These are phyloP conservation scores for Barnardius zonarius DNA, from an alignment of 2,113 vertebrate species.

Conservation along the genomic window DNA sequence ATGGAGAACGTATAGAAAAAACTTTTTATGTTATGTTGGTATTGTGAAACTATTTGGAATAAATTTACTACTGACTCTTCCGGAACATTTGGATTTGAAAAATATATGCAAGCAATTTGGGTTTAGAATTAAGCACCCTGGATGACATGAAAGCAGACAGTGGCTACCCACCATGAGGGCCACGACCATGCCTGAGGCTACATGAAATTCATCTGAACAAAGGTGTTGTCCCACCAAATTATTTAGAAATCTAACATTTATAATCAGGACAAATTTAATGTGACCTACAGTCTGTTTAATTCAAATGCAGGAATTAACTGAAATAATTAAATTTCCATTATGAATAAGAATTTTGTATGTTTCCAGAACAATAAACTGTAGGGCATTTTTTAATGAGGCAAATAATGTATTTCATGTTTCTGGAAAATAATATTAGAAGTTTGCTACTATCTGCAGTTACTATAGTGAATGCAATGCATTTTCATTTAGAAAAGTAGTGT, in stretches of 20 bases:
- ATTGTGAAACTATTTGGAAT: not conserved
- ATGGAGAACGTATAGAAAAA: not conserved
- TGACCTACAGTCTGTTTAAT: not conserved
- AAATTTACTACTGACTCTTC: not conserved
- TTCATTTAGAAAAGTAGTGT: not conserved
- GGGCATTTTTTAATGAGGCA: not conserved
- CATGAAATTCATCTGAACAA: not conserved
- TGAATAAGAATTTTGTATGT: not conserved
- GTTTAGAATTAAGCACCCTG: not conserved
- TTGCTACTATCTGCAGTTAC: not conserved
- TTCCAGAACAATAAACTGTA: not conserved
- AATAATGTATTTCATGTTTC: not conserved
- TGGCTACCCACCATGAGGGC: not conserved
- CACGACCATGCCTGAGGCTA: not conserved
- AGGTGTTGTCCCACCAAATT: not conserved
- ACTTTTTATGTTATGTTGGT: not conserved
- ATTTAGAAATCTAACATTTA: not conserved
- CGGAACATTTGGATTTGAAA: not conserved
- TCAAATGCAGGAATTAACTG: not conserved
- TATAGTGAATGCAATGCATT: not conserved
- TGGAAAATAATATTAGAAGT: not conserved
- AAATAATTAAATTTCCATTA: not conserved
- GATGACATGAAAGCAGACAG: not conserved
- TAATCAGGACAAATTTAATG: not conserved
- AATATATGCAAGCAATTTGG: not conserved